Evolutionary conservation across 2,113 vertebrate species (phyloP).

Genomic region (Thamnophis sirtalis): DNA sequence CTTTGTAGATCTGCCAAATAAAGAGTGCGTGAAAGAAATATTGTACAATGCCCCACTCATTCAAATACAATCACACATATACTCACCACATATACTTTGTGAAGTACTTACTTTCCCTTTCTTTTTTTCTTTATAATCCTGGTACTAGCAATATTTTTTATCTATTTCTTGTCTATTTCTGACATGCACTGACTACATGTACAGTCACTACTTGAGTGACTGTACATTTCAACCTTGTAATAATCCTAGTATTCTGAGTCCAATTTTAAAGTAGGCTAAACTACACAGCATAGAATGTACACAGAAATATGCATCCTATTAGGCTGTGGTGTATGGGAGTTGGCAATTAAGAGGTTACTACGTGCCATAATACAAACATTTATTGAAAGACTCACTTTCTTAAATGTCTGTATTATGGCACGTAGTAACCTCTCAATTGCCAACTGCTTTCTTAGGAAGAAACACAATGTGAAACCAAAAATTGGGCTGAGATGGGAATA

Average conservation of each 20-base stretch:
- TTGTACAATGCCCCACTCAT: too few relatives aligned
- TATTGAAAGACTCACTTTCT: neutral
- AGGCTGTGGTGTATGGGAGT: neutral
- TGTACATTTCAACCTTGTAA: too few relatives aligned
- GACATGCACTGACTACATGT: too few relatives aligned
- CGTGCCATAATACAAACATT: neutral
- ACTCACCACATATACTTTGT: neutral
- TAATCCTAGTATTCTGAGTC: neutral
- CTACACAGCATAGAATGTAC: neutral
- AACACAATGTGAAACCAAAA: neutral
- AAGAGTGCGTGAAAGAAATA: too few relatives aligned
- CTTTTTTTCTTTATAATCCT: neutral
- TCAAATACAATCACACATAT: too few relatives aligned
- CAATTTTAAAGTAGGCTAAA: neutral
- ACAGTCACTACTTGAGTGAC: too few relatives aligned
- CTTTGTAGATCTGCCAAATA: too few relatives aligned
- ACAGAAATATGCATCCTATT: too few relatives aligned
- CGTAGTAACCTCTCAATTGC: too few relatives aligned
- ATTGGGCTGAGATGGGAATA: neutral
- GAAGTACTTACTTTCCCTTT: too few relatives aligned
- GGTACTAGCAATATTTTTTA: neutral
- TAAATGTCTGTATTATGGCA: too few relatives aligned
- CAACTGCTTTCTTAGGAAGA: too few relatives aligned
- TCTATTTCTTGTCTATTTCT: neutral
- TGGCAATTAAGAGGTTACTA: neutral